Evolutionary conservation across 2,113 vertebrate species (phyloP), one percentile per base, ranked within the genome.

Genomic region (Xiphophorus hellerii): DNA sequence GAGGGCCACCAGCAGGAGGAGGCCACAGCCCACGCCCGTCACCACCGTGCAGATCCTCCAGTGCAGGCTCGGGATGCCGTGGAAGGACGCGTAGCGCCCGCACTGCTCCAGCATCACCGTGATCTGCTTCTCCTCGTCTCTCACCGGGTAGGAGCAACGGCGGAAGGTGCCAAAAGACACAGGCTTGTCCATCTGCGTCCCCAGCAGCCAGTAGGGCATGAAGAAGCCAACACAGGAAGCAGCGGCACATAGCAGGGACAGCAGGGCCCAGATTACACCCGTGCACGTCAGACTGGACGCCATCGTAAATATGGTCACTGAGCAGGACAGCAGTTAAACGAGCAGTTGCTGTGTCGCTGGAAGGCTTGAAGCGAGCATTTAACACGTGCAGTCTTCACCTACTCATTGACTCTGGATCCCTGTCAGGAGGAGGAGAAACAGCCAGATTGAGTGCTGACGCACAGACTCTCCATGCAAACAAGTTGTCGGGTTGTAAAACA

Each of bases 161-260:
- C 97, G 96, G 82, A 99, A 99, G 17, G 97, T 97, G 69, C 98
- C 97, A 0, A 99, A 99, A 69, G 97, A 98, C 86, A 99, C 97
- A 0, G 97, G 94, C 85, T 97, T 99, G 91, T 96, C 96, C 95
- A 99, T 95, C 91, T 99, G 98, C 7, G 95, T 96, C 0, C 98
- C 98, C 93, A 98, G 92, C 62, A 99, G 96, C 98, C 98, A 99
- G 92, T 99, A 99, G 58, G 98, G 98, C 98, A 99, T 98, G 85
- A 99, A 99, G 94, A 98, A 99, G 13, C 98, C 98, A 76, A 98
- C 96, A 0, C 98, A 99, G 80, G 96, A 97, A 25, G 96, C 92
- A 0, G 94, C 96, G 0, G 98, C 97, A 0, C 96, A 97, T 13
- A 98, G 92, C 83, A 99, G 94, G 13, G 98, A 99, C 73, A 98